Evolutionary conservation across 2,888 invertebrate species (phyloP), one percentile per base, ranked within the genome.

Genomic region (Ormyrus thymus): DNA sequence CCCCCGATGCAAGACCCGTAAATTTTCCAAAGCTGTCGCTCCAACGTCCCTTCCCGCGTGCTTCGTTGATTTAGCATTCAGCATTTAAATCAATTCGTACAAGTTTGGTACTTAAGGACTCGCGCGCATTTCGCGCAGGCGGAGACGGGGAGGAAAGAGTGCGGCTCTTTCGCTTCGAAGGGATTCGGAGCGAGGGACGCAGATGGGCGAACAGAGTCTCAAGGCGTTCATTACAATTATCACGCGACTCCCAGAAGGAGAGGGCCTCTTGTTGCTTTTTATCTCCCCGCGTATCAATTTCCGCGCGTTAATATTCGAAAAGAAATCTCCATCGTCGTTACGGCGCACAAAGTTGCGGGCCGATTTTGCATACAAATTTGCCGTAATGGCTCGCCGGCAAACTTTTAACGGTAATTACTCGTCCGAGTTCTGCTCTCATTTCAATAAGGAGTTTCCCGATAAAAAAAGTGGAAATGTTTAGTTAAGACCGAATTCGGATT

Each of bases 221-320:
- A 84, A 87, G 87, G 88, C 89, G 88, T 89, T 89, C 89, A 88
- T 90, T 89, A 89, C 89, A 89, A 90, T 89, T 89, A 90, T 89
- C 89, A 88, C 87, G 86, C 86, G 84, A 85, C 85, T 84, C 85
- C 85, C 89, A 88, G 86, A 88, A 75, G 68, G 51, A 59, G 13
- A 45, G 7, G 15, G 55, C n/a, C 43, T 62, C n/a, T 48, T 48
- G 4, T 29, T 62, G 43, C 46, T 64, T 46, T 73, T 62, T 62
- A 53, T 72, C 45, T 13, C 62, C 46, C 58, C 43, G 1, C 58
- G 51, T 69, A 78, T 78, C 78, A 70, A 78, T 78, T 78, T 65
- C 43, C 9, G 43, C 43, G 43, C 43, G 61, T 75, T 72, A 79
- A 71, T 71, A 65, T 78, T 74, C 74, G 56, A 59, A 76, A 80